Percentiles rank a stretch among this genome's conserved stretches.
These are phyloP conservation scores for Nasonia longicornis DNA, from an alignment of 1,140 invertebrate genomes.

Conservation along the genomic window DNA sequence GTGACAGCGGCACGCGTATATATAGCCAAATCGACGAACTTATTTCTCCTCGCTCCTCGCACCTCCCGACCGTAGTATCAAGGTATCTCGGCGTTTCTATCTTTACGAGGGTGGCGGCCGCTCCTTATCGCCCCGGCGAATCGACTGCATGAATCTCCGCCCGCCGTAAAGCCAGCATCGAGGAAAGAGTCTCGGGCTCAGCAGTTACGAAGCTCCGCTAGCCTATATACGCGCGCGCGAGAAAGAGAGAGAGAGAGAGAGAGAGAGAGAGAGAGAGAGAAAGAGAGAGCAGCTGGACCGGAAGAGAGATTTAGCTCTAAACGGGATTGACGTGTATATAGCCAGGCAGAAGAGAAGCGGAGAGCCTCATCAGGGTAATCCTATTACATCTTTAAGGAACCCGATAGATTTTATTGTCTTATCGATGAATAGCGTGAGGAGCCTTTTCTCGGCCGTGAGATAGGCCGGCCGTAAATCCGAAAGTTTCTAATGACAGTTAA, in stretches of 20 bases:
- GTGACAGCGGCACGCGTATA: neutral
- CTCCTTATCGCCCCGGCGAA: constrained; percentile 46
- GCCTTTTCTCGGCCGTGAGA: neutral
- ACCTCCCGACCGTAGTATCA: constrained; percentile 2
- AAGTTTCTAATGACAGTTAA: constrained; percentile 17
- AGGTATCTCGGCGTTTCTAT: constrained; percentile 49
- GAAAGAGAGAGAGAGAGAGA: no score
- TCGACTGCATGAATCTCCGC: constrained; percentile 50
- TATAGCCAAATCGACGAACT: neutral
- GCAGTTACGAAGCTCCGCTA: neutral
- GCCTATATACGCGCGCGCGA: neutral
- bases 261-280: no score
- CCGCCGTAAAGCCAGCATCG: constrained; percentile 46
- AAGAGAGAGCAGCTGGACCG: neutral
- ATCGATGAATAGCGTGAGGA: constrained; percentile 6
- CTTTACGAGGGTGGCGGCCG: constrained; percentile 48
- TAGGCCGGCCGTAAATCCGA: neutral
- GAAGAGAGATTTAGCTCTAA: neutral
- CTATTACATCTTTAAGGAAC: neutral
- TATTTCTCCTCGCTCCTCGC: neutral
- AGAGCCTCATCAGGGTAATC: constrained; percentile 6
- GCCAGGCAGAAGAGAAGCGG: neutral
- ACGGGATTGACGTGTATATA: neutral
- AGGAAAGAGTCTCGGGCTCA: neutral
- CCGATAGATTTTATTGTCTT: constrained; percentile 12